Conservation (phyloP, 2,888 invertebrate species). For the Pandemis heparana region DNA sequence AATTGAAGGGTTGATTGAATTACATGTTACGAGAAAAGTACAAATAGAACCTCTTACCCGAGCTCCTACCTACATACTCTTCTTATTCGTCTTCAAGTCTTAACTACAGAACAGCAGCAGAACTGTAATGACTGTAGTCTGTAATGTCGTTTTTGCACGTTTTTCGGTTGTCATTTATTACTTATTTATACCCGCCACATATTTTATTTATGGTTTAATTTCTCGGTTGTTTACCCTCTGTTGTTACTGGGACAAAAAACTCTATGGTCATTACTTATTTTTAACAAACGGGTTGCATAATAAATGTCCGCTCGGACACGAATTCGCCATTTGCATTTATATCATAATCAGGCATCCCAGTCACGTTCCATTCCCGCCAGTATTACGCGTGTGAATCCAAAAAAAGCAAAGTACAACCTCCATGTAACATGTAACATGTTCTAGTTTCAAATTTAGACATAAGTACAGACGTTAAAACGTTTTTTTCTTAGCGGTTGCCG, state of each 20-base stretch:
- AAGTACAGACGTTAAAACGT: constrained; percentile 10
- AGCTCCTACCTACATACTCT: too few relatives aligned
- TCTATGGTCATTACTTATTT: constrained; percentile 31
- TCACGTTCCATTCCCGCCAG: constrained; percentile 30
- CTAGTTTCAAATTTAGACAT: constrained; percentile 15
- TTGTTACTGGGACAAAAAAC: constrained; percentile 10
- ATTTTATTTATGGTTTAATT: constrained; percentile 7
- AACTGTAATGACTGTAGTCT: too few relatives aligned
- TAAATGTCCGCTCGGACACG: constrained; percentile 23
- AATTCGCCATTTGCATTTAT: constrained; percentile 35
- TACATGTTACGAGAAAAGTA: too few relatives aligned
- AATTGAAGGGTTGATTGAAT: too few relatives aligned
- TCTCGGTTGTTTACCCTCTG: neutral
- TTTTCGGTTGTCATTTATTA: neutral
- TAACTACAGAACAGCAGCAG: too few relatives aligned
- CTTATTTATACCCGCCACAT: neutral
- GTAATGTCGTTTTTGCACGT: too few relatives aligned
- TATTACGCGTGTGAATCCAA: constrained; percentile 29
- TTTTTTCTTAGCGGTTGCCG: neutral
- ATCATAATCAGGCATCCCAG: constrained; percentile 23
- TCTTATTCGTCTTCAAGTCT: too few relatives aligned
- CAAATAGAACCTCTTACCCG: too few relatives aligned
- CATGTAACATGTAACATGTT: neutral
- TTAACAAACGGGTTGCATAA: constrained; percentile 23
- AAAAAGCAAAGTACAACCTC: constrained; percentile 11